Conservation (phyloP, 2,888 invertebrate species). For the Koerneria pararmatus region DNA sequence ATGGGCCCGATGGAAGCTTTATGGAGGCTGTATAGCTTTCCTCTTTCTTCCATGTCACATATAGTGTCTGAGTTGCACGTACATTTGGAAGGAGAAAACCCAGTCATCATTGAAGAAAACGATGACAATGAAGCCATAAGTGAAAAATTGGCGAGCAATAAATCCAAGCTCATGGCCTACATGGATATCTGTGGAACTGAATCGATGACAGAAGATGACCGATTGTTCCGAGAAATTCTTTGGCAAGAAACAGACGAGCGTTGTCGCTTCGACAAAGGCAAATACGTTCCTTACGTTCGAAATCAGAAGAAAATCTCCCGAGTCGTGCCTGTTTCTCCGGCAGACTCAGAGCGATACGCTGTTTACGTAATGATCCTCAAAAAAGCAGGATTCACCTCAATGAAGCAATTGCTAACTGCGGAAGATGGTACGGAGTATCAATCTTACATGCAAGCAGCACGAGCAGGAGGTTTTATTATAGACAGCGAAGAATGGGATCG, state of each 20-base stretch:
- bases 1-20: too few species aligned
- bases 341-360: neutral
- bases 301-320: neutral
- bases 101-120: neutral
- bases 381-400: neutral
- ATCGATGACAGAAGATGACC: neutral
- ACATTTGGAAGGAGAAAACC: too few species aligned
- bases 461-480: neutral
- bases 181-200: neutral
- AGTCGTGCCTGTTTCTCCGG: neutral
- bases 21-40: too few species aligned
- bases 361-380: conserved; percentile 2
- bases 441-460: conserved; percentile 8
- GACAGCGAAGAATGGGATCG: conserved; percentile 15
- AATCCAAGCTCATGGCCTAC: neutral
- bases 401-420: conserved; percentile 2
- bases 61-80: too few species aligned
- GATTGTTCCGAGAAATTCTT: neutral
- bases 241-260: conserved; percentile 4
- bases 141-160: neutral
- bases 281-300: conserved; percentile 5
- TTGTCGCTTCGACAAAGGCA: neutral
- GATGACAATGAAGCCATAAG: neutral
- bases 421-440: neutral
- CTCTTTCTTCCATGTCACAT: conserved; percentile 7